A percentile compares a stretch with the other conserved stretches of the same genome.
phyloP scores from a whole-genome alignment of 2,888 invertebrate genomes.

The Scelioninae gen. 1 region DNA sequence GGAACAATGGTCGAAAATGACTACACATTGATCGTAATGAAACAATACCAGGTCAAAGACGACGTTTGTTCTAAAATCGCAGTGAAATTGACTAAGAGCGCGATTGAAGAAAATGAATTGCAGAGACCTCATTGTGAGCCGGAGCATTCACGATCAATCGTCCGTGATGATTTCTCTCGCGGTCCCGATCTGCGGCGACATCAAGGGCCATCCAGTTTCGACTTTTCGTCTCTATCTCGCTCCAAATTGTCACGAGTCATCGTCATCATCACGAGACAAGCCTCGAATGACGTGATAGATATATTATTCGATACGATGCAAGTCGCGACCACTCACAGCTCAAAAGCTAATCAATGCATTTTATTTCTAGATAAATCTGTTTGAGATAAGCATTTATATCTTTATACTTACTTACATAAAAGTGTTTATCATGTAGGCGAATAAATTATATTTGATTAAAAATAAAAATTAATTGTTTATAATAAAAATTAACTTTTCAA shows the following conservation, averaged over 20 bases:
- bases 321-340: slow-evolving; percentile 30
- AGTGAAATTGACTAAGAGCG: slow-evolving; percentile 40
- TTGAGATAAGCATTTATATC: too few relatives aligned
- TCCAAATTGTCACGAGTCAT: slow-evolving; percentile 66
- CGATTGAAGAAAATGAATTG: too few relatives aligned
- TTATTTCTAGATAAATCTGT: too few relatives aligned
- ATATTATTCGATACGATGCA: slow-evolving; percentile 50
- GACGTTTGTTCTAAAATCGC: slow-evolving; percentile 28
- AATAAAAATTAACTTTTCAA: too few relatives aligned
- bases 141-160: slow-evolving; percentile 42
- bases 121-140: slow-evolving; percentile 42
- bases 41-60: slow-evolving; percentile 43
- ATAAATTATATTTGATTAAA: too few relatives aligned
- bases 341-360: slow-evolving; percentile 54
- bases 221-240: slow-evolving; percentile 40
- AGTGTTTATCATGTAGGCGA: too few relatives aligned
- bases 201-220: slow-evolving; percentile 57
- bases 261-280: slow-evolving; percentile 44
- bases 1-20: slow-evolving; percentile 27
- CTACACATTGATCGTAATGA: slow-evolving; percentile 29
- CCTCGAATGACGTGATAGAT: slow-evolving; percentile 56
- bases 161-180: slow-evolving; percentile 63
- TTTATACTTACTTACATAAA: too few relatives aligned
- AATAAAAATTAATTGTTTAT: too few relatives aligned
- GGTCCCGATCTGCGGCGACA: slow-evolving; percentile 65